Conservation (phyloP, 2,888 invertebrate genomes). For the Thereva nobilitata region DNA sequence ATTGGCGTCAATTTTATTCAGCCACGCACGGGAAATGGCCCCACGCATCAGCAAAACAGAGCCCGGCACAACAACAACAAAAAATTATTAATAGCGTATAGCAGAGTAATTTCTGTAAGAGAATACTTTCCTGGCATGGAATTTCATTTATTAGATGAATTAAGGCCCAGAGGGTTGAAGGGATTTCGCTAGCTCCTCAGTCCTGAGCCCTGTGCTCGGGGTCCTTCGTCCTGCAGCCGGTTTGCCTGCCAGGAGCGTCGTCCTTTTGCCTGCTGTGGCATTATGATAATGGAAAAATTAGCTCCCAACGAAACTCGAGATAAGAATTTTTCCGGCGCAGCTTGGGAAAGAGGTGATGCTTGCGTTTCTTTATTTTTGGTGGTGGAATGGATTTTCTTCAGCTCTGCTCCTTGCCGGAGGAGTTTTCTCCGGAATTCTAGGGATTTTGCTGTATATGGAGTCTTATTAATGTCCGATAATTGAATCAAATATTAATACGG, state of each 20-base stretch:
- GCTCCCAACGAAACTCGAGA: constrained; percentile 42
- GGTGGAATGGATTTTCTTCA: background rate
- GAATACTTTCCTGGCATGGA: constrained; percentile 42
- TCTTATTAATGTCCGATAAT: constrained; percentile 42
- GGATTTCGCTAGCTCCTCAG: constrained; percentile 22
- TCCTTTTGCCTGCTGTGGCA: constrained; percentile 32
- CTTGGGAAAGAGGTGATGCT: constrained; percentile 40
- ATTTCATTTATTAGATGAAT: constrained; percentile 44
- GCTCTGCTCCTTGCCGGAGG: background rate
- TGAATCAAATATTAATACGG: constrained; percentile 38
- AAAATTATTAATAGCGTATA: constrained; percentile 43
- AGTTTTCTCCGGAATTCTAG: constrained; percentile 12
- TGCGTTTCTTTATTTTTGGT: constrained; percentile 21
- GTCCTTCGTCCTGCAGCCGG: constrained; percentile 1
- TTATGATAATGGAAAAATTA: constrained; percentile 44
- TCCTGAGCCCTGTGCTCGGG: background rate
- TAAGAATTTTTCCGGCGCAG: constrained; percentile 39
- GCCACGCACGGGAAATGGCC: constrained; percentile 39
- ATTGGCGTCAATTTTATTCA: constrained; percentile 43
- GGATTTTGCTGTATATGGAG: constrained; percentile 32
- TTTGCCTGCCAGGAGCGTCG: constrained; percentile 7
- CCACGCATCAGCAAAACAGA: constrained; percentile 40
- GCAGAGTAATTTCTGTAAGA: constrained; percentile 41
- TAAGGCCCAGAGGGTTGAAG: constrained; percentile 41
- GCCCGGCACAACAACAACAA: constrained; percentile 30